Evolutionary conservation across 92 coral and sea anemone species (phyloP).

Genomic region (Hydrozoanthus gracilis): DNA sequence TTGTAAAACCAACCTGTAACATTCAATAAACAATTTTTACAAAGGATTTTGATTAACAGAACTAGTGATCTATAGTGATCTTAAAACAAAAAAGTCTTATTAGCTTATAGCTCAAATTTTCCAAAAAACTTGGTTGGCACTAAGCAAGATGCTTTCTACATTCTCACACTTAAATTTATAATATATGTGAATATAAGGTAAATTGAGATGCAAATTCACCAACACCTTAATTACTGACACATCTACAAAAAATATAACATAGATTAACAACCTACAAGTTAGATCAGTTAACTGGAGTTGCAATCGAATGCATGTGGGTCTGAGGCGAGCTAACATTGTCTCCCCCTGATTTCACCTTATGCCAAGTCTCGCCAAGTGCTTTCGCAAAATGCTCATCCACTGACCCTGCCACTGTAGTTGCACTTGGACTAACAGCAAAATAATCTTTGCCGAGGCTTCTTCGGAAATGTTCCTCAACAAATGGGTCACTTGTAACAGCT

Average conservation of each 20-base stretch:
- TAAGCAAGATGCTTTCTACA: no score
- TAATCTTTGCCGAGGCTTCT: slow-evolving; percentile 97
- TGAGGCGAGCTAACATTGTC: slow-evolving; percentile 56
- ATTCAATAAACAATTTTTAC: no score
- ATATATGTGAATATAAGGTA: no score
- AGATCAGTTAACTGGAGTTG: slow-evolving; percentile 75
- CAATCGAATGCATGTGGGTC: slow-evolving; percentile 77
- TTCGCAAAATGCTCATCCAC: slow-evolving; percentile 99
- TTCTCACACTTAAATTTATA: no score
- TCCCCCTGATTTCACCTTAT: slow-evolving; percentile 66
- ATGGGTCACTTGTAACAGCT: slow-evolving; percentile 82
- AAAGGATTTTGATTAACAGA: no score
- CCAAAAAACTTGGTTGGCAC: no score
- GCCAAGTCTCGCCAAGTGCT: slow-evolving; percentile 94
- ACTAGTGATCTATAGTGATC: no score
- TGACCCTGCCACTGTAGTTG: slow-evolving; percentile 86
- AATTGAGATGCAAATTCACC: no score
- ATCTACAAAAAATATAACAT: no score
- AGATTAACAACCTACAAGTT: not conserved
- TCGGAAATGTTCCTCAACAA: slow-evolving; percentile 99
- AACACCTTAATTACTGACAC: no score
- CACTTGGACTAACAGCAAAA: slow-evolving; percentile 81
- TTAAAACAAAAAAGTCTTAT: not conserved
- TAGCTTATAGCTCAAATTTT: not conserved
- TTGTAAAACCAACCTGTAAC: no score